phyloP scores from a whole-genome alignment of 2,113 vertebrate genomes.

The Atrichornis clamosus region DNA sequence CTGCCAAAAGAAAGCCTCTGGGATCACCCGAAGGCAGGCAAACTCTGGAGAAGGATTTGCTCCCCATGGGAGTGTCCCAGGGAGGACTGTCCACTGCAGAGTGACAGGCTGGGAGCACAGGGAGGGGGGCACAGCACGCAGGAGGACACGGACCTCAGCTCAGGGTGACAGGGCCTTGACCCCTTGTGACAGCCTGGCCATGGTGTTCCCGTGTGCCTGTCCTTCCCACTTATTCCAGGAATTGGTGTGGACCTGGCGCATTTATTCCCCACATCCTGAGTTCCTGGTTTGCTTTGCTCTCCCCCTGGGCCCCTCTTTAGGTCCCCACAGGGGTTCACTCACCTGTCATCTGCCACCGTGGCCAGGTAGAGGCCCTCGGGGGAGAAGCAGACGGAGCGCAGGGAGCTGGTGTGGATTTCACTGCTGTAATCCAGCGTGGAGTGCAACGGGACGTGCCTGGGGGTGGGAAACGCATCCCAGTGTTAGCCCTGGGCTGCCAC shows the following conservation, averaged over 20 bases:
- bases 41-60: neutral
- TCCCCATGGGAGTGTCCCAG: neutral
- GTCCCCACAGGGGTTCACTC: neutral
- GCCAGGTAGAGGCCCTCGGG: slow-evolving; percentile 87
- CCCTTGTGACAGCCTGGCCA: neutral
- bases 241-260: accelerated
- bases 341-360: slow-evolving; percentile 93
- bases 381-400: slow-evolving; percentile 88
- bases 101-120: neutral
- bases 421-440: slow-evolving; percentile 55
- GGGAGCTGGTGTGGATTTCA: slow-evolving; percentile 75
- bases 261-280: neutral
- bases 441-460: slow-evolving; percentile 64
- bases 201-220: accelerated
- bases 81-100: neutral
- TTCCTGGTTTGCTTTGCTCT: neutral
- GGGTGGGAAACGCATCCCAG: neutral
- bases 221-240: neutral
- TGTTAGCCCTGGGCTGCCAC: accelerated
- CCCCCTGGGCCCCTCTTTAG: neutral
- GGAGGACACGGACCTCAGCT: accelerated
- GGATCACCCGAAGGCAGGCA: neutral
- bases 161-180: neutral
- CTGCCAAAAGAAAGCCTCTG: neutral
- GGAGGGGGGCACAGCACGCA: neutral